Base-by-base conservation (phyloP, 2,888 invertebrate species). In the Drosophila prostipennis region DNA sequence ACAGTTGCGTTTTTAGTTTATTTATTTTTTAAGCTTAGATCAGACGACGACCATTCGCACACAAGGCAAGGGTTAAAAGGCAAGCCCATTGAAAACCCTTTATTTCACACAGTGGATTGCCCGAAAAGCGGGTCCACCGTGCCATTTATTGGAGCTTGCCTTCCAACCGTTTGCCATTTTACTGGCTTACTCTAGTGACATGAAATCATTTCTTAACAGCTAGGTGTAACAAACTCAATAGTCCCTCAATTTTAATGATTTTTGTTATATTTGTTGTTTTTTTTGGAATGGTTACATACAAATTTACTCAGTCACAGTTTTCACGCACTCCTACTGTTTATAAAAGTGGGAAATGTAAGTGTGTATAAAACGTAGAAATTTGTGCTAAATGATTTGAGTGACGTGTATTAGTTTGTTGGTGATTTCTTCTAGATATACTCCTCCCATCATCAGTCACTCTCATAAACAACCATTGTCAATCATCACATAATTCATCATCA, bases 271-370 rank as follows among this genome's bases (percentile, higher is more conserved):
- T 16, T 32, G 3, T 37, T 32, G 3, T 37, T 32, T 37, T 13
- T 29, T 57, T 64, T 67, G 81, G 81, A 81, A 81, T 81, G 81
- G 71, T 54, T 59, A 72, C 72, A 74, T 67, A 57, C 76, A 71
- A 19, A 40, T 34, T 53, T 45, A 39, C 60, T 71, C 80, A 80
- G 74, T 78, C 87, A 77, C 58, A 63, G 48, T 57, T 59, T 39
- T 42, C 57, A 53, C 71, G 10, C 73, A 57, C 55, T 39, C 55
- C 39, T 70, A 51, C 43, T 43, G 16, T 19, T 49, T 69, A 29
- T 26, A 67, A 32, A 46, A 14, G 26, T 45, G 36, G 26, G 23
- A n/a, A n/a, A 43, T 59, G 29, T 55, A 29, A 49, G 36, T 42
- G 26, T 64, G 42, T 48, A 49, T 68, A 79, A 79, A 59, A 67